phyloP scores from a whole-genome alignment of 2,113 vertebrate species.

The Gnathonemus echidnorhynchus region DNA sequence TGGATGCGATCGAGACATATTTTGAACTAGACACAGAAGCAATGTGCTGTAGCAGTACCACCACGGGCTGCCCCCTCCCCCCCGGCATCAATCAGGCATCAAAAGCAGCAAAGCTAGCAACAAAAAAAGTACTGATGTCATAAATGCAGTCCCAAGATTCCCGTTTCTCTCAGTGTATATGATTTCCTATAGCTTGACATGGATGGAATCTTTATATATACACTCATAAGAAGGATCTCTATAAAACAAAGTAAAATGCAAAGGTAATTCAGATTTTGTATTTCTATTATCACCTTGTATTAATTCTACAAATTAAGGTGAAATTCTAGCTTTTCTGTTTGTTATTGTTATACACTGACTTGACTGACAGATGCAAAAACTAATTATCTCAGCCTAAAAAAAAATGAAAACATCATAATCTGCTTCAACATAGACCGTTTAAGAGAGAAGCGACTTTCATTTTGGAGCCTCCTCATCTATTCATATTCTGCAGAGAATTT shows the following conservation, averaged over 20 bases:
- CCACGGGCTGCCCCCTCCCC: not conserved
- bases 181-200: not conserved
- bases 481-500: not conserved
- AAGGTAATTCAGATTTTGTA: not conserved
- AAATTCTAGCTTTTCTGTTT: not conserved
- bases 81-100: slow-evolving; percentile 25
- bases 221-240: not conserved
- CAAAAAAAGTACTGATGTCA: not conserved
- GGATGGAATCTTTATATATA: not conserved
- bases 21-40: slow-evolving; percentile 49
- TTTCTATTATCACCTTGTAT: not conserved
- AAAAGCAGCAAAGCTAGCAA: slow-evolving; percentile 19
- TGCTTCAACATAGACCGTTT: not conserved
- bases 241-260: not conserved
- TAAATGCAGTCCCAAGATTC: not conserved
- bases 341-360: not conserved
- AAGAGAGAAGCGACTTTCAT: not conserved
- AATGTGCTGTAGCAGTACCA: slow-evolving; percentile 22
- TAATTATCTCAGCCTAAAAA: not conserved
- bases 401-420: not conserved
- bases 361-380: not conserved
- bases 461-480: not conserved
- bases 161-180: not conserved
- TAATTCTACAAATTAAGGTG: not conserved
- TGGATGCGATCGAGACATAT: slow-evolving; percentile 57